Base-by-base conservation (phyloP, 1,140 invertebrate species). In the Aphaenogaster floridana region DNA sequence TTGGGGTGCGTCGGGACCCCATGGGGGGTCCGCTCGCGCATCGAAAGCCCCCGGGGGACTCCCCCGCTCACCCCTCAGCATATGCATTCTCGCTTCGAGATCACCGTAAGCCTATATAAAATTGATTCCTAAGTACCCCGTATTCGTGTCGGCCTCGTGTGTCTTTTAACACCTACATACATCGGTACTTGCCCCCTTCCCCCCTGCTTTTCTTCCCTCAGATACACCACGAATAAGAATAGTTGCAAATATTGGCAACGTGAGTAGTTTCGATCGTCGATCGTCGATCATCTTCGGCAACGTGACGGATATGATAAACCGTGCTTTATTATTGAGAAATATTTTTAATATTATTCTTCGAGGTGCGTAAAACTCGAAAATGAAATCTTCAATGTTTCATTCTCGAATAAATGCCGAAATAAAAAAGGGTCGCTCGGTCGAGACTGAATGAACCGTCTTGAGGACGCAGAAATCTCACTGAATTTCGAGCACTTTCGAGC, bases 61-160 rank as follows among this genome's bases (percentile, higher is more conserved):
- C n/a, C 78, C 28, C 93, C 66, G 66, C 66, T 48, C 66, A 28
- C 90, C 85, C 89, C 93, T 94, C 92, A 94, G 93, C 95, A 95
- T 95, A 95, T 95, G 95, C 93, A 95, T 94, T 94, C 91, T 90
- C 92, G 90, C 79, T 84, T 88, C 92, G 84, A 81, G 78, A 93
- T 72, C 74, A 85, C 91, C 89, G 88, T 93, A 94, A 93, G 93
- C 91, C 88, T 74, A 88, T 92, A 94, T 94, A 95, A 93, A 95
- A 95, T 94, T 95, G 94, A 95, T 95, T 94, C 92, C 93, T 94
- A 95, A 95, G 94, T 95, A 94, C 94, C 94, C 90, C 90, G 87
- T 92, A 94, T 93, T 91, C 89, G 83, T 91, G 91, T 88, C 88
- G 89, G 77, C 84, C 83, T 87, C 83, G 87, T 87, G 91, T 93